Conservation (phyloP, 2,888 invertebrate genomes). For the Rugalucina vietnamica region DNA sequence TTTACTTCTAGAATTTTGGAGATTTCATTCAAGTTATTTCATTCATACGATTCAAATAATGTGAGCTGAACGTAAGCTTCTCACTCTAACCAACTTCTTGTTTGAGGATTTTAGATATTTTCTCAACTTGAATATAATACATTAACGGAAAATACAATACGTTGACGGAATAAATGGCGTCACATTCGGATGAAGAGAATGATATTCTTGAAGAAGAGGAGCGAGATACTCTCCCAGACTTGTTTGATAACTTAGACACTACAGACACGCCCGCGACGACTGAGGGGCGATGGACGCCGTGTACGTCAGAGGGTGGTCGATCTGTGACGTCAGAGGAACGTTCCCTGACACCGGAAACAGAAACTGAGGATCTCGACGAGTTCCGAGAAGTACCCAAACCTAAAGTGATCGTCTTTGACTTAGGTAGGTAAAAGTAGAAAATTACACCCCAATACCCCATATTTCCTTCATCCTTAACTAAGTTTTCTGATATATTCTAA, state of each 20-base stretch:
- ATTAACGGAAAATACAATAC: background rate
- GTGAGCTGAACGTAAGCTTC: background rate
- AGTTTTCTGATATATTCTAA: too few species aligned
- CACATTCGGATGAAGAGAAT: constrained; percentile 24
- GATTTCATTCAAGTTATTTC: constrained; percentile 49
- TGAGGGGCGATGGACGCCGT: constrained; percentile 36
- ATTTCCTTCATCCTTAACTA: too few species aligned
- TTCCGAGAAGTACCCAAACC: constrained; percentile 62
- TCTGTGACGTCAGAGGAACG: constrained; percentile 60
- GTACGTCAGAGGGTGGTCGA: constrained; percentile 12
- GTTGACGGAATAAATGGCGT: constrained; percentile 12
- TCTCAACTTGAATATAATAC: background rate
- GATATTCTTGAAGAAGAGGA: constrained; percentile 48
- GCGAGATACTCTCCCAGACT: constrained; percentile 51
- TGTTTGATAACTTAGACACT: constrained; percentile 50
- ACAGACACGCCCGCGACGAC: constrained; percentile 44
- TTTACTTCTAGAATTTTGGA: background rate
- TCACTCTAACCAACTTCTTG: background rate
- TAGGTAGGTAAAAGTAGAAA: constrained; percentile 58
- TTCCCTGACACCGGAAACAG: constrained; percentile 50
- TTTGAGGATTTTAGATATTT: background rate
- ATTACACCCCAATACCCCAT: too few species aligned
- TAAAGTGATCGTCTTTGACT: constrained; percentile 69
- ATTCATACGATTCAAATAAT: constrained; percentile 40
- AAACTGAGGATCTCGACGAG: constrained; percentile 55